These are phyloP conservation scores for Schrankia costaestrigalis DNA, from an alignment of 2,888 invertebrate genomes.

Conservation along the genomic window DNA sequence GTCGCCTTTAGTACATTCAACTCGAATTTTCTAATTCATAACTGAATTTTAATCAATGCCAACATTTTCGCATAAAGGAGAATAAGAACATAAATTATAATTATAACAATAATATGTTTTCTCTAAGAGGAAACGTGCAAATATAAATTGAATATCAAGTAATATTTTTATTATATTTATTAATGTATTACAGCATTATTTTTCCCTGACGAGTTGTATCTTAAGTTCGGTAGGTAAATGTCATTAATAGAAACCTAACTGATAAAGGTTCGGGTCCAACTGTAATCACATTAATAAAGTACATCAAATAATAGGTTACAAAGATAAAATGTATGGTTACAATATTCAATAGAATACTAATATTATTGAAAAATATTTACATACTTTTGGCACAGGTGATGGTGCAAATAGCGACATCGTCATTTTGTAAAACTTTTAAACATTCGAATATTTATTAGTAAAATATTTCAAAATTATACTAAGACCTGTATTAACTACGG, in stretches of 20 bases:
- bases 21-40: too few relatives aligned
- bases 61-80: not conserved
- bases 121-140: conserved; percentile 29
- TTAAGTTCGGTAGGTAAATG: too few relatives aligned
- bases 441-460: conserved; percentile 49
- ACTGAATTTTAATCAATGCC: conserved; percentile 6
- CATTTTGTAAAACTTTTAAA: conserved; percentile 50
- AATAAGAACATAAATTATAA: not conserved
- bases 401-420: conserved; percentile 58
- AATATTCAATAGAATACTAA: conserved; percentile 45
- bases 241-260: too few relatives aligned
- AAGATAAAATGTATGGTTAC: conserved; percentile 35
- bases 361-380: conserved; percentile 67
- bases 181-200: conserved; percentile 6
- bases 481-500: conserved; percentile 71
- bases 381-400: conserved; percentile 74
- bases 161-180: conserved; percentile 16
- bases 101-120: conserved; percentile 1
- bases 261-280: too few relatives aligned
- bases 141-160: conserved; percentile 18
- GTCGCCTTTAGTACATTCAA: too few relatives aligned
- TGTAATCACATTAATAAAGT: too few relatives aligned
- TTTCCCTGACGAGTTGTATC: too few relatives aligned
- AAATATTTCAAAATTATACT: conserved; percentile 63
- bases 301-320: conserved; percentile 37